A percentile compares a stretch with the other conserved stretches of the same genome.
These are phyloP conservation scores for Hypercompe scribonia DNA, from an alignment of 2,888 invertebrate species.

Conservation along the genomic window DNA sequence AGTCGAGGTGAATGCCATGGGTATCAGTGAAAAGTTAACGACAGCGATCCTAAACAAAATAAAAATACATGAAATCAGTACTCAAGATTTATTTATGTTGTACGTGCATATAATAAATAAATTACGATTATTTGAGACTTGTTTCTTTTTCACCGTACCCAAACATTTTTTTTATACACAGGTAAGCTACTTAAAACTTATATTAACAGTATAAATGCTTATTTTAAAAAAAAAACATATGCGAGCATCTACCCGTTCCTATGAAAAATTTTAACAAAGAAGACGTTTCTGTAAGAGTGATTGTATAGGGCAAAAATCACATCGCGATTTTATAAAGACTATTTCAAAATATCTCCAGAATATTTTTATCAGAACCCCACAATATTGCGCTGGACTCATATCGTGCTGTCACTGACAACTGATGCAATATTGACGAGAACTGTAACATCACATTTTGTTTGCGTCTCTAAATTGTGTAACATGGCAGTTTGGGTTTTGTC, in stretches of 20 bases:
- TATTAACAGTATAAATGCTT: too few relatives aligned
- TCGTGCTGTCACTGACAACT: conserved; percentile 50
- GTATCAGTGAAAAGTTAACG: neutral
- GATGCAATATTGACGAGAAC: conserved; percentile 48
- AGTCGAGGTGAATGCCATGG: neutral
- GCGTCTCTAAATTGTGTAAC: conserved; percentile 45
- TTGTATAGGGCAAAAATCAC: neutral
- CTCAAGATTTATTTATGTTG: too few relatives aligned
- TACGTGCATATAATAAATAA: too few relatives aligned
- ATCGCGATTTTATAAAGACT: neutral
- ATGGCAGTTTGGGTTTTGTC: conserved; percentile 28
- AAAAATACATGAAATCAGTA: too few relatives aligned
- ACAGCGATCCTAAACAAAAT: neutral
- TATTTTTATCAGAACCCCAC: conserved; percentile 41
- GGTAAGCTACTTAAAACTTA: too few relatives aligned
- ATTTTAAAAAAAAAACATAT: too few relatives aligned
- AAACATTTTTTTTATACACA: too few relatives aligned
- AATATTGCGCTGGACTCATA: conserved; percentile 40
- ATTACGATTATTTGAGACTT: too few relatives aligned
- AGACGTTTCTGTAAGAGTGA: neutral
- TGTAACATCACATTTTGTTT: conserved; percentile 40
- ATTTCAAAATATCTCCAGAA: conserved; percentile 25
- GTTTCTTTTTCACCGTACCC: too few relatives aligned
- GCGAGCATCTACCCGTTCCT: neutral
- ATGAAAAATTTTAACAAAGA: neutral